These are phyloP conservation scores for Chesias legatella DNA, from an alignment of 2,888 invertebrate genomes.

Conservation along the genomic window DNA sequence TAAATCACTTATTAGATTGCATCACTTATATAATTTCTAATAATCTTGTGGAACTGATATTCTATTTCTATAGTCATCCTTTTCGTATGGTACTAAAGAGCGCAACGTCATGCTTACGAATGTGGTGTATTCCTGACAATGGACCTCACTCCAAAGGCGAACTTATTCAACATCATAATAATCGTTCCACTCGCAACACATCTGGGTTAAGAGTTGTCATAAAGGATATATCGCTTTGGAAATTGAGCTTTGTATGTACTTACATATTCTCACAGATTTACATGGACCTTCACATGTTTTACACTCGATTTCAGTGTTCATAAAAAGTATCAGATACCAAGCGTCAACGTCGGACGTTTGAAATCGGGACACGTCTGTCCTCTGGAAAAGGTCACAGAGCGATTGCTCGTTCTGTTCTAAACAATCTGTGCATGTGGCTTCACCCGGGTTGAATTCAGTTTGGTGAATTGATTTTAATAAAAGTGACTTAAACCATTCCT, in stretches of 20 bases:
- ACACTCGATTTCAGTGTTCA: background rate
- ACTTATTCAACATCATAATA: slow-evolving; percentile 11
- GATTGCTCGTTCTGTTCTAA: slow-evolving; percentile 31
- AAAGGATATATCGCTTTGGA: too few relatives aligned
- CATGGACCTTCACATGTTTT: slow-evolving; percentile 1
- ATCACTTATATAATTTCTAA: background rate
- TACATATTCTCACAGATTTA: too few relatives aligned
- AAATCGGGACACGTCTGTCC: slow-evolving; percentile 45
- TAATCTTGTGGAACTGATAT: too few relatives aligned
- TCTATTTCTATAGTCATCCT: background rate
- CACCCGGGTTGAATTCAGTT: too few relatives aligned
- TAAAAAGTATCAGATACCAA: slow-evolving; percentile 6
- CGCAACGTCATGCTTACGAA: slow-evolving; percentile 14
- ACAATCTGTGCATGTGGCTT: too few relatives aligned
- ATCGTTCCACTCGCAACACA: background rate
- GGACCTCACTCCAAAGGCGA: slow-evolving; percentile 20
- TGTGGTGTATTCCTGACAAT: slow-evolving; percentile 19
- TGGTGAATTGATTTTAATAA: too few relatives aligned
- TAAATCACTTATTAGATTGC: slow-evolving; percentile 11
- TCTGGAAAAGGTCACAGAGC: slow-evolving; percentile 40
- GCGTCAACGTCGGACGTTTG: slow-evolving; percentile 14
- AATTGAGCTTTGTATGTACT: too few relatives aligned
- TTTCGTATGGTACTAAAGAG: slow-evolving; percentile 2
- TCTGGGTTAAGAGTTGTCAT: slow-evolving; percentile 3
- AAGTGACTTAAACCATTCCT: too few relatives aligned